phyloP scores from a whole-genome alignment of 2,113 vertebrate genomes.

The Neomonachus schauinslandi region DNA sequence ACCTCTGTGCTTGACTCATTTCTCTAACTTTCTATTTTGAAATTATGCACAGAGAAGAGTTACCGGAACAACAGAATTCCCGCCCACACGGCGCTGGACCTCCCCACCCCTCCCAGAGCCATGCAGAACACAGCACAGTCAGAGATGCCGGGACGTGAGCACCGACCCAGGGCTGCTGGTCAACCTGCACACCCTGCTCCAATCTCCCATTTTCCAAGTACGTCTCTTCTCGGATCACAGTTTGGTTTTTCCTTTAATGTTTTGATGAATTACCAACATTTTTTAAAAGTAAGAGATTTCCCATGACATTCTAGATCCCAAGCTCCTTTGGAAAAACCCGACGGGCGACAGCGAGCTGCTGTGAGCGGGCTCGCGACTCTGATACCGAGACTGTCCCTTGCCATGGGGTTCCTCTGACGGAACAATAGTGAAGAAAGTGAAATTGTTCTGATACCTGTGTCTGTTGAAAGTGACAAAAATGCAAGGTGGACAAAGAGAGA shows the following conservation, averaged over 20 bases:
- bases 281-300: not conserved
- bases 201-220: slow-evolving; percentile 26
- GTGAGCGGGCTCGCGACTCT: fast-evolving
- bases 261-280: not conserved
- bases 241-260: not conserved
- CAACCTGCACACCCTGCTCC: not conserved
- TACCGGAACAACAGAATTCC: not conserved
- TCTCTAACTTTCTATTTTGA: slow-evolving; percentile 3
- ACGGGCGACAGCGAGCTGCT: not conserved
- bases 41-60: not conserved
- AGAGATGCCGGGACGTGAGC: not conserved
- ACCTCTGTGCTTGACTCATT: not conserved
- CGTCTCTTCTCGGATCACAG: not conserved
- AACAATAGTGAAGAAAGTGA: not conserved
- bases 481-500: not conserved
- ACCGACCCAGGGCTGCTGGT: not conserved
- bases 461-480: slow-evolving; percentile 26
- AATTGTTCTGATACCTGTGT: not conserved
- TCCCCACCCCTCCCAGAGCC: not conserved
- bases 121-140: not conserved
- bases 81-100: not conserved
- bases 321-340: not conserved
- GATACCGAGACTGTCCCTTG: not conserved
- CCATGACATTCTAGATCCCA: not conserved
- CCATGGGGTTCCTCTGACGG: not conserved